A percentile compares a stretch with the other conserved stretches of the same genome.
Evolutionary conservation across 2,797 vertebrate genomes (phyloP).

Genomic region (Nannoperca obscura): DNA sequence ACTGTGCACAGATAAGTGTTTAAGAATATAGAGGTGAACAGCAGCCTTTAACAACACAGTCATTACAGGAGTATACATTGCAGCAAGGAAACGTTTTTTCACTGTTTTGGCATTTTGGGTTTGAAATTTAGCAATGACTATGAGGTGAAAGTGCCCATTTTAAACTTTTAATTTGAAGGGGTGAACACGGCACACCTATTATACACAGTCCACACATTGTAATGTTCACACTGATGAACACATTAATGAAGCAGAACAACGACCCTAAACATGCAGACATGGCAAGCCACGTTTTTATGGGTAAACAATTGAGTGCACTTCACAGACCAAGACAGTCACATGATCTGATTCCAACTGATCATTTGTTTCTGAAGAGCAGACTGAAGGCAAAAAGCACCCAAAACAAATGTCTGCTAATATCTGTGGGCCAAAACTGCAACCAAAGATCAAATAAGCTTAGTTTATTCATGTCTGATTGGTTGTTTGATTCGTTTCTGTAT

Average conservation of each 20-base stretch:
- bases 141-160: not conserved
- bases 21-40: constrained; percentile 23
- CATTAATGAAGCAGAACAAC: not conserved
- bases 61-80: not conserved
- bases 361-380: not conserved
- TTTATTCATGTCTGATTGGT: not conserved
- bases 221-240: too few relatives aligned
- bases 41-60: constrained; percentile 5
- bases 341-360: not conserved
- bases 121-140: not conserved
- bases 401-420: not conserved
- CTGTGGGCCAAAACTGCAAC: not conserved
- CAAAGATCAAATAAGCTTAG: not conserved
- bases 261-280: not conserved
- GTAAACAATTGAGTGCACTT: not conserved
- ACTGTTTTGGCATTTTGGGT: not conserved
- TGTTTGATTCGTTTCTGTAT: not conserved
- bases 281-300: not conserved
- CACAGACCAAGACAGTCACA: not conserved
- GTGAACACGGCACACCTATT: not conserved
- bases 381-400: not conserved
- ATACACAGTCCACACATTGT: not conserved
- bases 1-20: constrained; percentile 26
- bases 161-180: not conserved
- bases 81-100: not conserved